Evolutionary conservation across 92 coral and sea anemone genomes (phyloP), one percentile per base, ranked within the genome.

Genomic region (Palythoa caribaeorum): DNA sequence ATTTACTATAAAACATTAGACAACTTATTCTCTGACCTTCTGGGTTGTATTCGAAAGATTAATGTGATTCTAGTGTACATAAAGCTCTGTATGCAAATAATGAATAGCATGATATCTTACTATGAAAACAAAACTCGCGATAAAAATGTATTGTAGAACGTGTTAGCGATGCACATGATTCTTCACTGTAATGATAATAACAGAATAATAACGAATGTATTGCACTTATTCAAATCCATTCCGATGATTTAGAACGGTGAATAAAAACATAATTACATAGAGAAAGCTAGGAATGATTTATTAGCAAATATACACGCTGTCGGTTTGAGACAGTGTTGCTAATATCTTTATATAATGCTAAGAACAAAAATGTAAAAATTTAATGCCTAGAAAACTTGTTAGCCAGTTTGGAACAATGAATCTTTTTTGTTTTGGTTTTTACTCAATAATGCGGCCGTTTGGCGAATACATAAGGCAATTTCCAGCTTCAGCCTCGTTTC

Each of bases 281-380:
- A 69, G 73, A 69, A 69, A 69, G 73, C 73, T 69, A 36, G 13
- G 15, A 69, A 69, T 69, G 15, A 69, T 63, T 63, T 15, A 63
- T 69, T 69, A 69, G 19, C 73, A 69, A 69, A 69, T 69, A 69
- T 69, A 19, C 73, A n/a, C 73, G 19, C 37, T 69, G 15, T 36
- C 73, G 73, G 73, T 69, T 69, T 69, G 73, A 69, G 71, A 63
- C 71, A 63, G 73, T 69, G 39, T 69, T 69, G 19, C 73, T 69
- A 10, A 69, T 69, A 69, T 69, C 19, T 17, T 17, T 10, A 69
- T 69, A 3, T 17, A 16, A 69, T 69, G 73, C 73, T 69, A 57
- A 57, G n/a, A n/a, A n/a, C n/a, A n/a, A n/a, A n/a, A n/a, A n/a
- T n/a, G n/a, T n/a, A n/a, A n/a, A n/a, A n/a, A n/a, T n/a, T n/a